Evolutionary conservation across 2,888 invertebrate species (phyloP).

Genomic region (Dermolepida albohirtum): DNA sequence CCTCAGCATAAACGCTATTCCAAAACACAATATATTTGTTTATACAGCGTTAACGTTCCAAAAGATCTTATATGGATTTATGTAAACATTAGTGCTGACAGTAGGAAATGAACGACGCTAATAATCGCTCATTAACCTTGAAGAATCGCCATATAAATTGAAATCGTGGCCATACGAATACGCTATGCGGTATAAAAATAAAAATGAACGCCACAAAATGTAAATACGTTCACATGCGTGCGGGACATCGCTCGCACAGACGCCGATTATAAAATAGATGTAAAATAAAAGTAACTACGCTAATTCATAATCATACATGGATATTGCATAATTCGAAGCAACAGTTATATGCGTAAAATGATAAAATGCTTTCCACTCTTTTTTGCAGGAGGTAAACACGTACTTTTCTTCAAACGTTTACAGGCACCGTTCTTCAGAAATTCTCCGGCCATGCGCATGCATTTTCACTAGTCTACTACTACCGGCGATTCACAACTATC

Average conservation of each 20-base stretch:
- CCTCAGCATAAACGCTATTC: too few species aligned
- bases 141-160: slow-evolving; percentile 12
- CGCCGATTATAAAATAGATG: too few species aligned
- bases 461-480: slow-evolving; percentile 36
- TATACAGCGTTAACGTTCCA: too few species aligned
- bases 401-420: slow-evolving; percentile 10
- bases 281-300: not conserved
- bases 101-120: slow-evolving; percentile 17
- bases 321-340: slow-evolving; percentile 11
- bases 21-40: too few species aligned
- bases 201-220: slow-evolving; percentile 16
- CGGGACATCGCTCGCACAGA: too few species aligned
- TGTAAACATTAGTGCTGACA: not conserved
- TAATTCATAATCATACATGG: not conserved
- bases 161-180: slow-evolving; percentile 3
- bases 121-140: slow-evolving; percentile 30
- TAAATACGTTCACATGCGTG: too few species aligned
- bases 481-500: slow-evolving; percentile 31
- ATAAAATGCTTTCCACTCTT: slow-evolving; percentile 12
- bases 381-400: slow-evolving; percentile 13
- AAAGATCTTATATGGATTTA: not conserved
- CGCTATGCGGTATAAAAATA: slow-evolving; percentile 23
- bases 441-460: slow-evolving; percentile 42
- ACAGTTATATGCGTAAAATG: slow-evolving; percentile 4
- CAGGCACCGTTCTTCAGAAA: slow-evolving; percentile 38